phyloP scores from a whole-genome alignment of 2,797 vertebrate species.

The Aselliscus stoliczkanus region DNA sequence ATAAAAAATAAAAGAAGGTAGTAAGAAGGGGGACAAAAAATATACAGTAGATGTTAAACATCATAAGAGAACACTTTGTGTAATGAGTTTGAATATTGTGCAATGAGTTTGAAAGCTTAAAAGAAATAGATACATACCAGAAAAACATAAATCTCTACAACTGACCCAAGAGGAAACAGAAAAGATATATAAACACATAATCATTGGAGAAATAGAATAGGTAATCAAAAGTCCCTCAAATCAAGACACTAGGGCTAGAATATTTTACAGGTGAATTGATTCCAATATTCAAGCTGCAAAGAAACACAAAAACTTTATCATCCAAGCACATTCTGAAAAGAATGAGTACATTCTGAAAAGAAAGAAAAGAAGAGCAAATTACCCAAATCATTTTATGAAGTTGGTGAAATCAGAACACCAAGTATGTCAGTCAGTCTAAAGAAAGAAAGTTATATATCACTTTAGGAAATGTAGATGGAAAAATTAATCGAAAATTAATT shows the following conservation, averaged over 20 bases:
- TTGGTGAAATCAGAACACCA: background rate
- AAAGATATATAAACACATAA: background rate
- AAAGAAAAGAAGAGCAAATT: background rate
- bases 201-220: background rate
- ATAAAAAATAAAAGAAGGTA: background rate
- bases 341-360: background rate
- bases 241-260: background rate
- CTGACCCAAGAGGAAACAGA: background rate
- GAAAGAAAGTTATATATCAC: background rate
- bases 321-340: background rate
- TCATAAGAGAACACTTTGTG: background rate
- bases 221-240: background rate
- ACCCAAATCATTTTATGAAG: background rate
- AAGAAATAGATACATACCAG: background rate
- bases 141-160: conserved; percentile 19
- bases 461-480: background rate
- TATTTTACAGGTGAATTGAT: background rate
- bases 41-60: background rate
- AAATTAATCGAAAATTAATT: background rate
- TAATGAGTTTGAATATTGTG: too few species aligned
- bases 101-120: background rate
- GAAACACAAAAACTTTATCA: background rate
- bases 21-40: background rate
- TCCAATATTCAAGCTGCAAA: background rate
- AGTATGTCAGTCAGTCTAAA: background rate